Conservation (phyloP, 92 coral and sea anemone genomes). For the Zoanthus sociatus region DNA sequence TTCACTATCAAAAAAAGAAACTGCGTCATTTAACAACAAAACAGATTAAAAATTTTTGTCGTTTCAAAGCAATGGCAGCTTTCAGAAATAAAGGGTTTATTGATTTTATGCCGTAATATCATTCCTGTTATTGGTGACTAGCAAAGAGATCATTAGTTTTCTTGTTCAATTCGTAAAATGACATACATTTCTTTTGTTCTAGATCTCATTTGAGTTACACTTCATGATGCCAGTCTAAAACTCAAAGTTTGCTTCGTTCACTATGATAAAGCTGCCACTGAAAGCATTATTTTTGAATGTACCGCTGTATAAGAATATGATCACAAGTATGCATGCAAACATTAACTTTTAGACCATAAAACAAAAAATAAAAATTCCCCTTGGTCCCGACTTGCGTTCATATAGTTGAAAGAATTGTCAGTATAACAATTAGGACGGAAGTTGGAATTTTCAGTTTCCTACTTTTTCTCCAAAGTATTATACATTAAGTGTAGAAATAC, state of each 20-base stretch:
- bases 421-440: not conserved
- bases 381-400: not conserved
- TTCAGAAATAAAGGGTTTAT: conserved; percentile 63
- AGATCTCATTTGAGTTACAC: not conserved
- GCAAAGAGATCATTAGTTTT: too few relatives aligned
- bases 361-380: not conserved
- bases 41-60: conserved; percentile 55
- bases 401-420: not conserved
- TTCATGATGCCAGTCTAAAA: not conserved
- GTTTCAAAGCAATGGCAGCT: conserved; percentile 69
- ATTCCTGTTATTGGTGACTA: conserved; percentile 40
- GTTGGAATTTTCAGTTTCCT: not conserved
- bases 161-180: too few relatives aligned
- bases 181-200: too few relatives aligned
- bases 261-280: not conserved
- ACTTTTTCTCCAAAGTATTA: too few relatives aligned
- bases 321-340: not conserved
- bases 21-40: conserved; percentile 61
- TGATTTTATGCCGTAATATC: conserved; percentile 43
- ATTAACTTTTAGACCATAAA: not conserved
- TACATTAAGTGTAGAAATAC: too few relatives aligned
- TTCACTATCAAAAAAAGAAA: conserved; percentile 52
- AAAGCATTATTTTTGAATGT: too few relatives aligned
- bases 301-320: not conserved
- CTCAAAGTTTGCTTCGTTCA: not conserved